Evolutionary conservation across 2,797 vertebrate species (phyloP).

Genomic region (Acomys russatus): DNA sequence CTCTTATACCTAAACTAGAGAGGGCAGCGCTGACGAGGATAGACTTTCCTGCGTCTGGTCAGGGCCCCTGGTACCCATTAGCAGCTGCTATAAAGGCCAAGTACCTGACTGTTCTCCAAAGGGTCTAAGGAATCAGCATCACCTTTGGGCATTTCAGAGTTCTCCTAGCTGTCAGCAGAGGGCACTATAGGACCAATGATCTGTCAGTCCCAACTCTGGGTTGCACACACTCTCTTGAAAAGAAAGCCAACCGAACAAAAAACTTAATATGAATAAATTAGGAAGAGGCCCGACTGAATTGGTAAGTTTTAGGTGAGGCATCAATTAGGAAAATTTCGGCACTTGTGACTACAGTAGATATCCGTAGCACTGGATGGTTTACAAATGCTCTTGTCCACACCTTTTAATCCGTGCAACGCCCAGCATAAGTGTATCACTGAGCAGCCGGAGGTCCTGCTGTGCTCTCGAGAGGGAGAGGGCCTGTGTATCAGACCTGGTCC

Average conservation of each 20-base stretch:
- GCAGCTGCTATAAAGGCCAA: not conserved
- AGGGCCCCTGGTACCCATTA: not conserved
- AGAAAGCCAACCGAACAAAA: not conserved
- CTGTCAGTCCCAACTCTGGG: not conserved
- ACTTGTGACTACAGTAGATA: not conserved
- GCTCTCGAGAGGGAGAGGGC: not conserved
- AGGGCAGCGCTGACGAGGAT: not conserved
- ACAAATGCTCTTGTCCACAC: not conserved
- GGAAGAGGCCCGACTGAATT: not conserved
- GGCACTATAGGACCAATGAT: constrained; percentile 79
- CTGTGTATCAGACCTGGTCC: not conserved
- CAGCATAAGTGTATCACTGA: accelerated
- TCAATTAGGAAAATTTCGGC: not conserved
- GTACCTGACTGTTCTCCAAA: not conserved
- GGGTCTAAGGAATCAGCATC: not conserved
- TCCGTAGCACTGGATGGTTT: not conserved
- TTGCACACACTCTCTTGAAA: not conserved
- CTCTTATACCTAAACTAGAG: not conserved
- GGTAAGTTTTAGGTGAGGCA: constrained; percentile 43
- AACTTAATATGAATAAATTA: constrained; percentile 45
- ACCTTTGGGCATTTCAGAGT: not conserved
- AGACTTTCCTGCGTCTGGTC: too few relatives aligned
- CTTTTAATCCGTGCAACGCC: not conserved
- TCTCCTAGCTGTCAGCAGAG: constrained; percentile 76
- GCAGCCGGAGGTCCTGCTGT: not conserved